Evolutionary conservation across 2,113 vertebrate genomes (phyloP), one percentile per base, ranked within the genome.

Genomic region (Microcebus lehilahytsara): DNA sequence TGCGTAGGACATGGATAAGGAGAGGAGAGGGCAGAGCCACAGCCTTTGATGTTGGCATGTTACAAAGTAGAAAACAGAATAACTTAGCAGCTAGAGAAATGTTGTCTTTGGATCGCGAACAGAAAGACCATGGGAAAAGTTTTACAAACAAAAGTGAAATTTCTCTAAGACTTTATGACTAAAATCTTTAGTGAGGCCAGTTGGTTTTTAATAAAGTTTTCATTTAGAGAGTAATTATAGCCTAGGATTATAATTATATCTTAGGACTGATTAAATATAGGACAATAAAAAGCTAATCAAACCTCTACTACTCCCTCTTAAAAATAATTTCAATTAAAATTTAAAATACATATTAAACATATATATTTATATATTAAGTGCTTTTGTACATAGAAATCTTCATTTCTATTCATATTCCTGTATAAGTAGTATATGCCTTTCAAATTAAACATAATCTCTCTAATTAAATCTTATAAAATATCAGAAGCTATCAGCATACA

Each of bases 61-160:
- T 62, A 86, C 64, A 89, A 77, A 51, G 69, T 49, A 96, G 91
- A 92, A 97, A 90, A 96, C 85, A 96, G 91, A 95, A 89, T 94
- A 92, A 80, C 25, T 89, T 85, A 95, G 93, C 79, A 97, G 78
- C 84, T 87, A 86, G 74, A 95, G 93, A 71, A 92, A 77, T 94
- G 84, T 87, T 84, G 64, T 49, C 81, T 98, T 96, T 94, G 89
- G 92, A 83, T 69, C 91, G 88, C 87, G 98, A 96, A 97, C 97
- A 98, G 98, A 97, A 88, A 46, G 77, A 16, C 64, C 51, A 95
- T 85, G 32, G 51, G 9, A 53, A 84, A 96, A 85, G 49, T 79
- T 95, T 96, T 85, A 53, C 25, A 71, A 91, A 86, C 46, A 49
- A n/a, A 89, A 91, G 34, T 60, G 37, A 93, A 92, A 84, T 92